Percentiles rank a stretch among this genome's conserved stretches.
Conservation (phyloP, 2,888 invertebrate species). For the Lomographa bimaculata region DNA sequence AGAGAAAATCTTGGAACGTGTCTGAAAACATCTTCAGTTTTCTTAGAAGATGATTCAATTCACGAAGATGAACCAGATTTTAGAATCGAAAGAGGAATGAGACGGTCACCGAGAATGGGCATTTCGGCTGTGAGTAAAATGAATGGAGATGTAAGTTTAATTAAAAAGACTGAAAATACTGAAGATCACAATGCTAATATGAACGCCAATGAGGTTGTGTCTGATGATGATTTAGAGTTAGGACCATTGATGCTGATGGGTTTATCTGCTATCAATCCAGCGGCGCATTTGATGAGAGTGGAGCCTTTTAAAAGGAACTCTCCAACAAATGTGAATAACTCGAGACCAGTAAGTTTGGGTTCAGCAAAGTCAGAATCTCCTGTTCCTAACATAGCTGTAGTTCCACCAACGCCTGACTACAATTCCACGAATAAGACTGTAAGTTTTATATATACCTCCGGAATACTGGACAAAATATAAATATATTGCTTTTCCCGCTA, state of each 20-base stretch:
- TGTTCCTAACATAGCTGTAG: slow-evolving; percentile 88
- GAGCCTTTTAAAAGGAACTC: slow-evolving; percentile 80
- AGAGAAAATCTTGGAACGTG: slow-evolving; percentile 71
- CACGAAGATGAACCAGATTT: slow-evolving; percentile 71
- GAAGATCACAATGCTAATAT: slow-evolving; percentile 66
- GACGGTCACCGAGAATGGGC: slow-evolving; percentile 74
- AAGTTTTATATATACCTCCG: no score
- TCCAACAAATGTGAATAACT: slow-evolving; percentile 47
- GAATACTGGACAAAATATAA: no score
- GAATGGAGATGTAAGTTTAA: slow-evolving; percentile 75
- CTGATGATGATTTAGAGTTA: slow-evolving; percentile 85
- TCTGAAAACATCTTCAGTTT: slow-evolving; percentile 72
- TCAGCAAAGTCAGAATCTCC: slow-evolving; percentile 70
- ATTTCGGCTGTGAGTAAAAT: slow-evolving; percentile 76
- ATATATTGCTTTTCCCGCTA: no score
- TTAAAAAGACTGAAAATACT: slow-evolving; percentile 65
- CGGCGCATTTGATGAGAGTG: slow-evolving; percentile 83
- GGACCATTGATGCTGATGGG: slow-evolving; percentile 88
- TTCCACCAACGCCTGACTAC: slow-evolving; percentile 89
- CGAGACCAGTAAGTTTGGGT: slow-evolving; percentile 72
- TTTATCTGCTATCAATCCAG: slow-evolving; percentile 84
- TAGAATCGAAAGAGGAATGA: slow-evolving; percentile 69
- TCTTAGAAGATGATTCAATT: slow-evolving; percentile 71
- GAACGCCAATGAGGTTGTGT: slow-evolving; percentile 56
- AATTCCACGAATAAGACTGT: slow-evolving; percentile 73